Evolutionary conservation across 2,888 invertebrate species (phyloP).

Genomic region (Synanthedon vespiformis): DNA sequence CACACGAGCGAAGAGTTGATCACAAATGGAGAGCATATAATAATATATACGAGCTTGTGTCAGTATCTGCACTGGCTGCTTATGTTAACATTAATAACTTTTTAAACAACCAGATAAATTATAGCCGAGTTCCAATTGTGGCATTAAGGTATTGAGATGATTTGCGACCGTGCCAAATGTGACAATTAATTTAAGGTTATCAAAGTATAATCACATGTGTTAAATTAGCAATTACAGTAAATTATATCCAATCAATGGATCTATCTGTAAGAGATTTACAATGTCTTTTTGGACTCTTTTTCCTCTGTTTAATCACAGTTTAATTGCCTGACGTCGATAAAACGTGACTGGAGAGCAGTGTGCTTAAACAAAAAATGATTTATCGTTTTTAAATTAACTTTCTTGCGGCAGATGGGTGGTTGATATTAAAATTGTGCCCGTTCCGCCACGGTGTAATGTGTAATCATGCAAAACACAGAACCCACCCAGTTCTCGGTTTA

Average conservation of each 20-base stretch:
- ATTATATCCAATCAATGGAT: background rate
- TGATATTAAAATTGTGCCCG: background rate
- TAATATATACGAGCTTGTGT: too few relatives aligned
- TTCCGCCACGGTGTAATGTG: slow-evolving; percentile 4
- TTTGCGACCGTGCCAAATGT: background rate
- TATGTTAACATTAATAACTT: background rate
- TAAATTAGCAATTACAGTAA: background rate
- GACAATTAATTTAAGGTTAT: background rate
- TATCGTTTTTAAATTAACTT: slow-evolving; percentile 14
- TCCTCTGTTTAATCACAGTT: background rate
- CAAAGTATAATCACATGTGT: background rate
- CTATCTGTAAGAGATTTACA: slow-evolving; percentile 2
- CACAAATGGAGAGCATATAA: background rate
- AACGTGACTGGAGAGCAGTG: slow-evolving; percentile 1
- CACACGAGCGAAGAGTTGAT: background rate
- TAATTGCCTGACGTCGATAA: background rate
- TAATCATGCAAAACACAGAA: slow-evolving; percentile 9
- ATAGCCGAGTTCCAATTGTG: background rate
- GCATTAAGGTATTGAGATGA: background rate
- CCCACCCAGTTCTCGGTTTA: slow-evolving; percentile 4
- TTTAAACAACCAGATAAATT: background rate
- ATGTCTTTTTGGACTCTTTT: background rate
- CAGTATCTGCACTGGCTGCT: background rate
- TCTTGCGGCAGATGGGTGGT: slow-evolving; percentile 2
- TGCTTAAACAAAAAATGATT: slow-evolving; percentile 8